phyloP scores from a whole-genome alignment of 1,140 invertebrate genomes.

The Drosophila subpulchrella region DNA sequence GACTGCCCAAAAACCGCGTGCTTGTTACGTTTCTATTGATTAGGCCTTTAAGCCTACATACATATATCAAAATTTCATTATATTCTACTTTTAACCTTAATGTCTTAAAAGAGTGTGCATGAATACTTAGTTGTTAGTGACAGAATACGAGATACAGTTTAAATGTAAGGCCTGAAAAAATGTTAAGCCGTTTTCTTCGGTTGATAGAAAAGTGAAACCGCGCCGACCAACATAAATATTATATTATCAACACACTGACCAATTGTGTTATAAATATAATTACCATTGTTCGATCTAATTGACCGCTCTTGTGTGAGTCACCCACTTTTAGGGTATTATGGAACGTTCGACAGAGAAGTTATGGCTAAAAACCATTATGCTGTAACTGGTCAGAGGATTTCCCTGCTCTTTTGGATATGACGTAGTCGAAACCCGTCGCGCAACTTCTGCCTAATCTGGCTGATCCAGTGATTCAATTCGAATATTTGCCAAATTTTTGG shows the following conservation, averaged over 20 bases:
- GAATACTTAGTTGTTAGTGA: constrained; percentile 39
- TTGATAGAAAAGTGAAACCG: constrained; percentile 39
- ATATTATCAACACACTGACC: background rate
- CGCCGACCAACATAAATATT: constrained; percentile 18
- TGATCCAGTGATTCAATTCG: constrained; percentile 2
- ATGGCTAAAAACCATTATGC: background rate
- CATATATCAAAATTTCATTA: constrained; percentile 29
- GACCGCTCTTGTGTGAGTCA: constrained; percentile 28
- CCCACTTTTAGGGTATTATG: constrained; percentile 21
- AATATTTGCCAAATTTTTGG: constrained; percentile 17
- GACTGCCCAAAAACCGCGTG: constrained; percentile 36
- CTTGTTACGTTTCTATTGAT: constrained; percentile 47
- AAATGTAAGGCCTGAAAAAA: constrained; percentile 24
- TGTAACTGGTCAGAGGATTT: constrained; percentile 38
- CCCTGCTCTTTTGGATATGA: constrained; percentile 12
- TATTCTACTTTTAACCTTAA: constrained; percentile 10
- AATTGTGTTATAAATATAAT: constrained; percentile 1
- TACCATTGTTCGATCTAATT: constrained; percentile 34
- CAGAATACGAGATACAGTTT: constrained; percentile 41
- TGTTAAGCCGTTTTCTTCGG: constrained; percentile 16
- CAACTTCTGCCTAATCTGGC: constrained; percentile 13
- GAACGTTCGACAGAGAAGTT: constrained; percentile 34
- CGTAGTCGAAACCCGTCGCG: constrained; percentile 20
- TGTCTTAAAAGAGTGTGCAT: constrained; percentile 12
- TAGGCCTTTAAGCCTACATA: constrained; percentile 29